phyloP scores from a whole-genome alignment of 2,797 vertebrate genomes.

The Etheostoma perlongum region DNA sequence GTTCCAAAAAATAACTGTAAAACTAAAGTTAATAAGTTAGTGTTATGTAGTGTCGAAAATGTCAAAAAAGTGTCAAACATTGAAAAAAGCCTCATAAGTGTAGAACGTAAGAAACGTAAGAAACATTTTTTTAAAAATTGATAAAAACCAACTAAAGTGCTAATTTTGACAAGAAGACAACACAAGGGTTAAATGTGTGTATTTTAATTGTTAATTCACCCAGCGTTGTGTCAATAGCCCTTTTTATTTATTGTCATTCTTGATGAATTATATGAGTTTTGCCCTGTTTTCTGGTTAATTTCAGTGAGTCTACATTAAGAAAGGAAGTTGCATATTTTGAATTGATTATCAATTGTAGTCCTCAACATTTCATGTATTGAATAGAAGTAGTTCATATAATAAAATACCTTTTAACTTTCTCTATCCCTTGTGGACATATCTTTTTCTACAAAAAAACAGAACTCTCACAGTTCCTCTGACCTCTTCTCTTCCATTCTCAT shows the following conservation, averaged over 20 bases:
- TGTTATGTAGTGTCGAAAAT: too few species aligned
- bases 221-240: not conserved
- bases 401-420: not conserved
- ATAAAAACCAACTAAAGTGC: too few species aligned
- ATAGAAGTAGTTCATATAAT: not conserved
- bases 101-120: too few species aligned
- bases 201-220: not conserved
- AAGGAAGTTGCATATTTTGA: not conserved
- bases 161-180: too few species aligned
- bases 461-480: not conserved
- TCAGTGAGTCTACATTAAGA: not conserved
- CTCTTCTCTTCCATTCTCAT: conserved; percentile 3
- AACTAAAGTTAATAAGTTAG: too few species aligned
- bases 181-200: not conserved
- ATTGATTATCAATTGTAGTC: not conserved
- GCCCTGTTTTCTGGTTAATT: not conserved
- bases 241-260: not conserved
- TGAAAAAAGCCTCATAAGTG: too few species aligned
- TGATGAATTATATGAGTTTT: not conserved
- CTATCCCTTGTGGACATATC: not conserved
- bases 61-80: too few species aligned
- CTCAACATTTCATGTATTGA: too few species aligned
- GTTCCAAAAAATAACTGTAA: too few species aligned
- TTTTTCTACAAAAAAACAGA: not conserved
- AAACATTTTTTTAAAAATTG: too few species aligned